Evolutionary conservation across 2,113 vertebrate species (phyloP), one percentile per base, ranked within the genome.

Genomic region (Chionomys nivalis): DNA sequence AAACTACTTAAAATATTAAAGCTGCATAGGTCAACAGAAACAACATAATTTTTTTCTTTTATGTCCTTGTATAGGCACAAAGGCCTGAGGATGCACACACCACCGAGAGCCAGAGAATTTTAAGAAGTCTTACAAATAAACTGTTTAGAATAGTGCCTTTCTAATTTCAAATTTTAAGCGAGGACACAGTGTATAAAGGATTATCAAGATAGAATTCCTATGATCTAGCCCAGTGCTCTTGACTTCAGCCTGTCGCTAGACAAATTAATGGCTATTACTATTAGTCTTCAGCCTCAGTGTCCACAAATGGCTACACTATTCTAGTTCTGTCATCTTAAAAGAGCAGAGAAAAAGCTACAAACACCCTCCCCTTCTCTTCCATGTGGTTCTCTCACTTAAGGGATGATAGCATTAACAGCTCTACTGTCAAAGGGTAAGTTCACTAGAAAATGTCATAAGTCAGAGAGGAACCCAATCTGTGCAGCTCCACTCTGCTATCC

Each of bases 141-240:
- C 83, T 39, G 6, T 28, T 90, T 16, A 82, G 1, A 87, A 85
- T 0, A 39, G 52, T 72, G 24, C 23, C 65, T 87, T 93, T 73
- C 77, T 70, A 76, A 72, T 90, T 93, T 92, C 39, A 92, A 63
- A 66, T 28, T 63, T 89, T 86, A 94, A 89, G 36, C 33, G 52
- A 94, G 55, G 39, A 61, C 17, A 61, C 55, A 77, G 44, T 79
- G 31, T 86, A 13, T 87, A 39, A 93, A 42, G 5, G 24, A 16
- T 93, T 72, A 96, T 31, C 75, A 70, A 92, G 83, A 89, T 91
- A 96, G 95, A 31, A 63, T 88, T 72, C 68, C 77, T 86, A 49
- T 42, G 39, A 70, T 17, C 24, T 47, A 93, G 47, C 36, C 23
- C 91, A 70, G 44, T 66, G 65, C 5, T 87, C 76, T 91, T 95